A percentile compares a stretch with the other conserved stretches of the same genome.
Conservation (phyloP, 2,888 invertebrate species). For the Stenurella melanura region DNA sequence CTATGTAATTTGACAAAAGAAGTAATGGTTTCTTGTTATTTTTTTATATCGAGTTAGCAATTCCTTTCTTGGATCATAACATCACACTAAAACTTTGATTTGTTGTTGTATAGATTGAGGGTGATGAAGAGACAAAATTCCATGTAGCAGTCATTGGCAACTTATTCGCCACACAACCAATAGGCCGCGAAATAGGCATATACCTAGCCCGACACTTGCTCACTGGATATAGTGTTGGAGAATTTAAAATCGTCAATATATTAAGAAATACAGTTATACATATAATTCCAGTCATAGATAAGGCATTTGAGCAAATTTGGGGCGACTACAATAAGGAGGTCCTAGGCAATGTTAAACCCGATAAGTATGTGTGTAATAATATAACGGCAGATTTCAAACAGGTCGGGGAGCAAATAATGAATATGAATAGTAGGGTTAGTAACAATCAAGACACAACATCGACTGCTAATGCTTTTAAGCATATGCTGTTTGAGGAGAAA, state of each 20-base stretch:
- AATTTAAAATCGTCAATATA: slow-evolving; percentile 79
- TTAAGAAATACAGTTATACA: slow-evolving; percentile 85
- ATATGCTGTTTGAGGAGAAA: slow-evolving; percentile 79
- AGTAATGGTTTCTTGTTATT: too few relatives aligned
- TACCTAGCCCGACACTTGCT: slow-evolving; percentile 89
- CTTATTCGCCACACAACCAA: slow-evolving; percentile 86
- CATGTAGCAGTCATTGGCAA: slow-evolving; percentile 91
- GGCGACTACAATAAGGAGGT: slow-evolving; percentile 71
- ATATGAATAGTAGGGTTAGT: slow-evolving; percentile 68
- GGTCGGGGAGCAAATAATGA: slow-evolving; percentile 81
- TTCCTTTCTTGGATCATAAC: too few relatives aligned
- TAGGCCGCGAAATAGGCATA: slow-evolving; percentile 88
- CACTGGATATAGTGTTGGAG: slow-evolving; percentile 80
- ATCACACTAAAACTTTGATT: too few relatives aligned
- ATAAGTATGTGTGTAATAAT: slow-evolving; percentile 68
- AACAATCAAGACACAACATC: slow-evolving; percentile 73
- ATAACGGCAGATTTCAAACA: slow-evolving; percentile 75
- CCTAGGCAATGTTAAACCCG: slow-evolving; percentile 61
- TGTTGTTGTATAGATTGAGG: slow-evolving; percentile 36
- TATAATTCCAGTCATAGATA: slow-evolving; percentile 83
- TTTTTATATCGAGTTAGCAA: too few relatives aligned
- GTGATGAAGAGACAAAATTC: slow-evolving; percentile 84
- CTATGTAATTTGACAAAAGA: too few relatives aligned
- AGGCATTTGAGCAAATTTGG: slow-evolving; percentile 74
- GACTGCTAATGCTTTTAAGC: slow-evolving; percentile 78